phyloP scores from a whole-genome alignment of 2,888 invertebrate species.

The Aphrophora alni region DNA sequence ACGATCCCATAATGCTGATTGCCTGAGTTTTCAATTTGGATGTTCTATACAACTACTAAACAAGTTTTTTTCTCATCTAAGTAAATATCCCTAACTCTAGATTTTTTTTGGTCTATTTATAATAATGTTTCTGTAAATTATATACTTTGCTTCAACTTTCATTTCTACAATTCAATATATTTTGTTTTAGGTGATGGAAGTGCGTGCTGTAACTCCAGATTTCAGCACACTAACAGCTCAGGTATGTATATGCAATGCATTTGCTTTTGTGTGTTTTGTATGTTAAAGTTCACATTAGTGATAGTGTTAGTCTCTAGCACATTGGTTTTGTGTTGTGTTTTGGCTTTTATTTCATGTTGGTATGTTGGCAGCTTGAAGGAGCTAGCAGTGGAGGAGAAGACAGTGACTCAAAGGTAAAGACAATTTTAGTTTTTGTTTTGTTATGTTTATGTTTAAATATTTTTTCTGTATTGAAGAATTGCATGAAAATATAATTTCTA shows the following conservation, averaged over 20 bases:
- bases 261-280: not conserved
- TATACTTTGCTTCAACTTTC: too few relatives aligned
- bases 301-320: conserved; percentile 25
- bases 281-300: not conserved
- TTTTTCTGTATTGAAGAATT: not conserved
- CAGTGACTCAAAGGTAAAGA: conserved; percentile 49
- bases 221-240: conserved; percentile 46
- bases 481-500: too few relatives aligned
- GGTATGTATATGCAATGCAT: conserved; percentile 37
- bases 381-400: conserved; percentile 49
- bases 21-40: too few relatives aligned
- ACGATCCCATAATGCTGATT: too few relatives aligned
- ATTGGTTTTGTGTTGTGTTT: conserved; percentile 33
- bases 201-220: conserved; percentile 50
- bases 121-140: too few relatives aligned
- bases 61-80: too few relatives aligned
- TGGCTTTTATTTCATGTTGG: conserved; percentile 35
- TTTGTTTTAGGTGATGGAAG: not conserved
- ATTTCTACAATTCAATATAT: not conserved
- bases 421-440: not conserved
- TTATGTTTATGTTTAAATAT: not conserved
- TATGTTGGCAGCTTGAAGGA: conserved; percentile 44
- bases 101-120: too few relatives aligned
- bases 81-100: too few relatives aligned
- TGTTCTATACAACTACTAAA: too few relatives aligned